These are phyloP conservation scores for Aegithalos caudatus DNA, from an alignment of 2,113 vertebrate genomes.

Conservation along the genomic window DNA sequence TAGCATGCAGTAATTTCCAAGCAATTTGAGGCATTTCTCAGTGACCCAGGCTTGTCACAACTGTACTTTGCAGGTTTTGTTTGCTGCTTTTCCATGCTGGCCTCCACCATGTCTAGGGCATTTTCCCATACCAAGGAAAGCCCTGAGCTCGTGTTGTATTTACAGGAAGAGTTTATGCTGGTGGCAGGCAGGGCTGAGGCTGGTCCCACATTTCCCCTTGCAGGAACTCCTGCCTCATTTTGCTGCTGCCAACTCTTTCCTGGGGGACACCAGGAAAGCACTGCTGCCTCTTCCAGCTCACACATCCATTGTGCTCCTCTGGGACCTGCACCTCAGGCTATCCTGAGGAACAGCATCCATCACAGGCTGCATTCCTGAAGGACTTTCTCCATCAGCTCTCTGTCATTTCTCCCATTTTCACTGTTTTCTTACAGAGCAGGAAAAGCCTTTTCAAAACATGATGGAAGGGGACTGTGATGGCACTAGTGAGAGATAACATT, in stretches of 20 bases:
- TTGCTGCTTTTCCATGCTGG: neutral
- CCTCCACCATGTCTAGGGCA: neutral
- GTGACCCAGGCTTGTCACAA: neutral
- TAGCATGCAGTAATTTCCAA: neutral
- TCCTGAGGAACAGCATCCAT: neutral
- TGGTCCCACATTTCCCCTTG: neutral
- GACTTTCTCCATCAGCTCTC: neutral
- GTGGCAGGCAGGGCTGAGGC: neutral
- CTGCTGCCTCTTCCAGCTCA: neutral
- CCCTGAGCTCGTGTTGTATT: fast-evolving
- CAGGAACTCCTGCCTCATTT: neutral
- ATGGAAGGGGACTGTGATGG: neutral
- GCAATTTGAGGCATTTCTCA: neutral
- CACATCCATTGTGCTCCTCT: fast-evolving
- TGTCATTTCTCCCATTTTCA: neutral
- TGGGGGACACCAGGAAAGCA: neutral
- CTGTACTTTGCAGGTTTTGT: neutral
- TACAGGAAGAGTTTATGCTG: neutral
- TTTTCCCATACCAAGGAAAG: neutral
- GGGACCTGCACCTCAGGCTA: fast-evolving
- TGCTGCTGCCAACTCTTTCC: neutral
- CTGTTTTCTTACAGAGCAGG: neutral
- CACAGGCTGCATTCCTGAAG: neutral
- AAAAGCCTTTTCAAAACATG: neutral
- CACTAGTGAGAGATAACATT: neutral